Percentiles rank a stretch among this genome's conserved stretches.
Evolutionary conservation across 2,113 vertebrate genomes (phyloP).

Genomic region (Corythaeola cristata): DNA sequence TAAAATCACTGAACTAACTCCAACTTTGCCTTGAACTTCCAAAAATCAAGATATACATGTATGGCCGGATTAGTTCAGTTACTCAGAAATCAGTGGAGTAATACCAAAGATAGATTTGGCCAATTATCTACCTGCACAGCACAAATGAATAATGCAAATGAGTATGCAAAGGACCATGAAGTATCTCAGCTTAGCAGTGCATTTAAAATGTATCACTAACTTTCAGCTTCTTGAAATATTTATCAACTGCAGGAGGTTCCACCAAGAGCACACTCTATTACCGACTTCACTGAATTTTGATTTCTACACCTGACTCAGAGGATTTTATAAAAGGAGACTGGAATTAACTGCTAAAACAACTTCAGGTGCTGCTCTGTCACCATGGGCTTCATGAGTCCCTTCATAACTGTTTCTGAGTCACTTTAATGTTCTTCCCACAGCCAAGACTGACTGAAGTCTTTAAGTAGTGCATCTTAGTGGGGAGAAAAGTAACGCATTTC

Average conservation of each 20-base stretch:
- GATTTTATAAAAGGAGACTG: neutral
- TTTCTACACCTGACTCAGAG: neutral
- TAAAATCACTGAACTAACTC: slow-evolving; percentile 8
- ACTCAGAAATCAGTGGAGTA: slow-evolving; percentile 41
- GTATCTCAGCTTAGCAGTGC: slow-evolving; percentile 33
- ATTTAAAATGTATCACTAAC: slow-evolving; percentile 62
- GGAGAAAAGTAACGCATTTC: neutral
- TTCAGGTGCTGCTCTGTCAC: neutral
- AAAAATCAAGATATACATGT: neutral
- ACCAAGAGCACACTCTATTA: neutral
- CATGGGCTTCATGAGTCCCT: neutral
- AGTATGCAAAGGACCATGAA: slow-evolving; percentile 49
- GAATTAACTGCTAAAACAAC: neutral
- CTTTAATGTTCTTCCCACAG: neutral
- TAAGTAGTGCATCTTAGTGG: neutral
- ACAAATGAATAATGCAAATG: slow-evolving; percentile 64
- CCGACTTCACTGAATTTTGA: slow-evolving; percentile 4
- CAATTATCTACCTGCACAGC: slow-evolving; percentile 47
- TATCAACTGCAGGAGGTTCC: neutral
- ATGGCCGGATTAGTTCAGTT: neutral
- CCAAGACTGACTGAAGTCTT: neutral
- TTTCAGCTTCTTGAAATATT: slow-evolving; percentile 38
- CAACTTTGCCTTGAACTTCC: neutral
- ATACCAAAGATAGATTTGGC: slow-evolving; percentile 17
- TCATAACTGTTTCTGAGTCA: neutral